Evolutionary conservation across 2,797 vertebrate genomes (phyloP), one percentile per base, ranked within the genome.

Genomic region (Micrastur ruficollis): DNA sequence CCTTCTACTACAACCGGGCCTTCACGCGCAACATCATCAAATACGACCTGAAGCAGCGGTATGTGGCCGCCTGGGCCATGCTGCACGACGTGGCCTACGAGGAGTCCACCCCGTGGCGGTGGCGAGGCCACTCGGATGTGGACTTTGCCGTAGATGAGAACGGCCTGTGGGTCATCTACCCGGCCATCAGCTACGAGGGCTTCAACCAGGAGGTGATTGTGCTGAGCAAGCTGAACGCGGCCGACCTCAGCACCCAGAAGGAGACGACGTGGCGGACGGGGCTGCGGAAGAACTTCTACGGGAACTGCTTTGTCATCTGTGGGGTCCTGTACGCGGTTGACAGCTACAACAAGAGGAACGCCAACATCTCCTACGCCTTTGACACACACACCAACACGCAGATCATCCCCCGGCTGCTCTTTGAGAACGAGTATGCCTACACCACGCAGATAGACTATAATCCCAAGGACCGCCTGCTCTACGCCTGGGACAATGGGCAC

Each of bases 311-410:
- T 36, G 98, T 99, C 22, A 99, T 99, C 94, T 99, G 99, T 0
- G 99, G 99, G 6, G 99, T 99, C 92, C 98, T 99, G 40, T 99
- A 99, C 0, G 99, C 99, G 0, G 99, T 99, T 4, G 99, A 99
- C 98, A 99, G 99, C 98, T 98, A 99, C 97, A 98, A 99, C 95
- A 98, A 98, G 92, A 98, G 96, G 82, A 98, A 99, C 0, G 99
- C 99, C 96, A 99, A 99, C 96, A 99, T 99, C 98, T 99, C 99
- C 50, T 99, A 99, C 0, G 99, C 99, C 96, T 99, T 99, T 3
- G 99, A 99, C 98, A 99, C 99, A 0, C 99, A 99, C 98, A 99
- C 99, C 94, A 99, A 99, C 98, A 99, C 99, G 1, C 99, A 99
- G 98, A 99, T 99, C 96, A 98, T 98, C 93, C 99, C 99, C 50